Conservation (phyloP, 2,797 vertebrate species). For the Pangasius macronema region DNA sequence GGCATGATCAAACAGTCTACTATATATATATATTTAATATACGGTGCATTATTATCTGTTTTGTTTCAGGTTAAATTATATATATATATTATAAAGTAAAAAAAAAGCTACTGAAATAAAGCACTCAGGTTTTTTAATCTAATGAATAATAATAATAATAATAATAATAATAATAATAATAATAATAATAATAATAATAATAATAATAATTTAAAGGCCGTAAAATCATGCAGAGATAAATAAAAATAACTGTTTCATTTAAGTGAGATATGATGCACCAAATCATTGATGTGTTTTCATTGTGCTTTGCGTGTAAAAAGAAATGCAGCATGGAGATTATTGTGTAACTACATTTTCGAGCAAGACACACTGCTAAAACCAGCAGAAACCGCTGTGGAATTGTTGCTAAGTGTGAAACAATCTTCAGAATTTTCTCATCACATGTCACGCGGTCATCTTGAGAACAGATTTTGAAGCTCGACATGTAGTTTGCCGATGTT, state of each 20-base stretch:
- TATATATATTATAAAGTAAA: neutral
- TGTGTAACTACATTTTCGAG: neutral
- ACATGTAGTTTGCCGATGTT: neutral
- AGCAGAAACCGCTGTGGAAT: neutral
- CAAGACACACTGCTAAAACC: neutral
- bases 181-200: conserved; percentile 3
- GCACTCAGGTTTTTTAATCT: neutral
- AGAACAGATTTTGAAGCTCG: neutral
- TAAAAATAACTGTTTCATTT: neutral
- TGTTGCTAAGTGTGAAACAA: neutral
- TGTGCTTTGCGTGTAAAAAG: neutral
- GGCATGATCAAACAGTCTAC: too few relatives aligned
- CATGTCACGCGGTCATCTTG: neutral
- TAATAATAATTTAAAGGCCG: neutral
- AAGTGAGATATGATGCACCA: neutral
- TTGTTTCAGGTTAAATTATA: neutral
- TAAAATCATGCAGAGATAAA: neutral
- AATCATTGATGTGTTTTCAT: neutral
- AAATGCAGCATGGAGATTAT: neutral
- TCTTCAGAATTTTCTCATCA: neutral
- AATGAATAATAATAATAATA: neutral
- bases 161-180: conserved; percentile 1
- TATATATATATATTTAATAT: neutral
- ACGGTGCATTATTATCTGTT: neutral
- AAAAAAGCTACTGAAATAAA: neutral